Percentiles rank a stretch among this genome's conserved stretches.
phyloP scores from a whole-genome alignment of 2,797 vertebrate species.

The Chelmon rostratus region DNA sequence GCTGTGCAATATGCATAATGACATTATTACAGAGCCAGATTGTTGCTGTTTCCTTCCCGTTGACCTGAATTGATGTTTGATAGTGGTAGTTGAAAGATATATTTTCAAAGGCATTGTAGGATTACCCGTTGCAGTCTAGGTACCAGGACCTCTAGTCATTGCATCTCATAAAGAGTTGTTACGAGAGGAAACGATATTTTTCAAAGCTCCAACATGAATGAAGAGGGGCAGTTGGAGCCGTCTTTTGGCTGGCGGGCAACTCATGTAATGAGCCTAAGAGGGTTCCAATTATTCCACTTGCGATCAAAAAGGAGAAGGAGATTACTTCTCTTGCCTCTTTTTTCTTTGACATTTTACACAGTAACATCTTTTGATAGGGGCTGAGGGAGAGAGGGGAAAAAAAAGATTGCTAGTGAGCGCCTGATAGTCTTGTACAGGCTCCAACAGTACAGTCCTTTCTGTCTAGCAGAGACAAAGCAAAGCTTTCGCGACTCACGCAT shows the following conservation, averaged over 20 bases:
- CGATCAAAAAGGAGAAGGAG: constrained; percentile 83
- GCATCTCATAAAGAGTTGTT: constrained; percentile 78
- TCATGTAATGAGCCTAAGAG: constrained; percentile 86
- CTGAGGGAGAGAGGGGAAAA: constrained; percentile 51
- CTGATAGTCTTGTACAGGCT: constrained; percentile 88
- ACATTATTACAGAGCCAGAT: constrained; percentile 61
- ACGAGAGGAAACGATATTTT: constrained; percentile 79
- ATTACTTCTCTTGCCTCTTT: constrained; percentile 81
- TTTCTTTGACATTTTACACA: constrained; percentile 83
- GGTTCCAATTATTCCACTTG: constrained; percentile 87
- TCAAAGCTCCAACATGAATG: constrained; percentile 83
- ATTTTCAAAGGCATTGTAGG: constrained; percentile 77
- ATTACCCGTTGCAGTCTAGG: constrained; percentile 80
- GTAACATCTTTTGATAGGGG: constrained; percentile 84
- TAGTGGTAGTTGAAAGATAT: constrained; percentile 72
- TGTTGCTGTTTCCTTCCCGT: constrained; percentile 67
- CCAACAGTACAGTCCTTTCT: constrained; percentile 56
- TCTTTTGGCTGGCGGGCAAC: constrained; percentile 84
- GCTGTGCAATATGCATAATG: constrained; percentile 62
- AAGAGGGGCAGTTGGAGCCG: constrained; percentile 78
- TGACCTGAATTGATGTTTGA: constrained; percentile 64
- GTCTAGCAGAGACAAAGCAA: constrained; percentile 57
- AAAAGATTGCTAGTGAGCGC: constrained; percentile 57
- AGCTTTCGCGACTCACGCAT: constrained; percentile 67
- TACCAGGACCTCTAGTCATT: constrained; percentile 75